Conservation (phyloP, 2,797 vertebrate species). For the Aulostomus chinensis region DNA sequence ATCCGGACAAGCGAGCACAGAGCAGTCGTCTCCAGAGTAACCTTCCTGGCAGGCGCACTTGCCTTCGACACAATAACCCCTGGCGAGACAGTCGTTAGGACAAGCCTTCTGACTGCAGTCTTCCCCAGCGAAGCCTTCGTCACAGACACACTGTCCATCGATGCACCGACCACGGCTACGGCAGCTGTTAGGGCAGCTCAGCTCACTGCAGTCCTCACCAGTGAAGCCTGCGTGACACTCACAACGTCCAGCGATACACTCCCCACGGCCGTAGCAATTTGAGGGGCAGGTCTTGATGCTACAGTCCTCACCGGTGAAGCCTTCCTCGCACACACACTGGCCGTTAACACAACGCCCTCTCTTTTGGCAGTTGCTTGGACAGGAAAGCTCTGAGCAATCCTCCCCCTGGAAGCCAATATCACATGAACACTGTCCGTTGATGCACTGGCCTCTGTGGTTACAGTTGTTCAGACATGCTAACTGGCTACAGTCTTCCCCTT, state of each 20-base stretch:
- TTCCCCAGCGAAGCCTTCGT: conserved; percentile 82
- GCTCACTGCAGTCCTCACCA: conserved; percentile 82
- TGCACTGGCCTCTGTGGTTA: conserved; percentile 80
- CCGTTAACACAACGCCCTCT: conserved; percentile 83
- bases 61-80: conserved; percentile 80
- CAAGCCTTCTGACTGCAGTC: conserved; percentile 86
- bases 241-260: conserved; percentile 82
- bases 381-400: conserved; percentile 83
- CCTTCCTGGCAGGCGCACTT: conserved; percentile 79
- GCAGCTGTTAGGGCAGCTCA: conserved; percentile 86
- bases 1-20: conserved; percentile 74
- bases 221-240: conserved; percentile 79
- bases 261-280: conserved; percentile 81
- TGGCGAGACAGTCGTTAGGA: conserved; percentile 80
- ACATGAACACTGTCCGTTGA: conserved; percentile 86
- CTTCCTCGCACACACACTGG: conserved; percentile 84
- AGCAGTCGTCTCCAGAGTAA: conserved; percentile 85
- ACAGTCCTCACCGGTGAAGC: conserved; percentile 83
- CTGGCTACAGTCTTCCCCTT: conserved; percentile 84
- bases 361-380: conserved; percentile 78
- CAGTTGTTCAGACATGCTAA: conserved; percentile 84
- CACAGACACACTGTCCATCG: conserved; percentile 85
- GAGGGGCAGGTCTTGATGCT: conserved; percentile 81
- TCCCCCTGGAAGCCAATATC: conserved; percentile 81
- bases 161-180: conserved; percentile 80